Base-by-base conservation (phyloP, 2,888 invertebrate species). In the Choristoneura rosaceana region DNA sequence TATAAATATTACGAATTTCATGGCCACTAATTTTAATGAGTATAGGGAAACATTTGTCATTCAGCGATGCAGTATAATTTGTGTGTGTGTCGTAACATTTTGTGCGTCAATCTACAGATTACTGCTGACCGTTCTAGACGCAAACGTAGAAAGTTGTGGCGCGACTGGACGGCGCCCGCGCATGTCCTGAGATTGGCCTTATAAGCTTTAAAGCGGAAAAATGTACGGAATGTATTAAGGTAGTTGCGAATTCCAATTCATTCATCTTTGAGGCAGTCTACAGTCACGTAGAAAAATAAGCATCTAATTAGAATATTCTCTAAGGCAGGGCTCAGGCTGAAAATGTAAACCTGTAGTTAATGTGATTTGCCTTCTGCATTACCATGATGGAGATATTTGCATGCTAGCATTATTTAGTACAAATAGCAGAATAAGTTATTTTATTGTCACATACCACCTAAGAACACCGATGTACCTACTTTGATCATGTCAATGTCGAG, bases 61-160 rank as follows among this genome's bases (percentile, higher is more conserved):
- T 76, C 89, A 89, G 89, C 88, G 87, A 87, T 86, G 85, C 85
- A 89, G 87, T 90, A 89, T 90, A 90, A 93, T 92, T 91, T 87
- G 87, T 89, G 64, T 55, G 41, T 55, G 41, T 73, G 91, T 91
- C 89, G 91, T 90, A 91, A 92, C 85, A 86, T 89, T 91, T 89
- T 85, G 90, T 91, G 88, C 91, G 92, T 93, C 93, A 93, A 93
- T 92, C 92, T 87, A 87, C 87, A 88, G 93, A 93, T 93, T 93
- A 92, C 92, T 84, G 93, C 91, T 91, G 92, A 91, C 86, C 86
- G 91, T 86, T 94, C 90, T 93, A 93, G 92, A 93, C 92, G 89
- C 87, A 84, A 88, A 84, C 87, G 94, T 94, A 94, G 94, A 94
- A 94, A 94, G 94, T 93, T 92, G 93, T 82, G 93, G 88, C 93